These are phyloP conservation scores for Dasypogon diadema DNA, from an alignment of 2,888 invertebrate species.

Conservation along the genomic window DNA sequence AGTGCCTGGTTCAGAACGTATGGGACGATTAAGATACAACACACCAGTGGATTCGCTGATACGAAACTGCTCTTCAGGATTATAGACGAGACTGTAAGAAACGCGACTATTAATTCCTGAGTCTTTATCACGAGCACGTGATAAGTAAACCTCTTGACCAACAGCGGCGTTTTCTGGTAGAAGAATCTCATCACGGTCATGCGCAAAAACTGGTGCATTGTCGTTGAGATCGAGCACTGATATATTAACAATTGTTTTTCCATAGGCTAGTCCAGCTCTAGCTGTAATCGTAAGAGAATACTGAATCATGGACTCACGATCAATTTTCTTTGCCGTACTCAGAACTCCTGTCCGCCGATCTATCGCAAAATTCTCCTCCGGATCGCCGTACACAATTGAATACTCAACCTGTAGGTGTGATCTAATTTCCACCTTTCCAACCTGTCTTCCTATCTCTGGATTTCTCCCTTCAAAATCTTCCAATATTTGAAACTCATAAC, in stretches of 20 bases:
- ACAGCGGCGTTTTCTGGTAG: slow-evolving; percentile 92
- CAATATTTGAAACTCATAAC: slow-evolving; percentile 84
- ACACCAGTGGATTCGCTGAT: slow-evolving; percentile 90
- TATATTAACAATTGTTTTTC: slow-evolving; percentile 83
- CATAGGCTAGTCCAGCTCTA: slow-evolving; percentile 80
- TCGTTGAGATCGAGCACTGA: slow-evolving; percentile 90
- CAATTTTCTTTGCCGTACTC: slow-evolving; percentile 81
- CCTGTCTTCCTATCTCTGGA: slow-evolving; percentile 75
- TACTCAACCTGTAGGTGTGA: slow-evolving; percentile 76
- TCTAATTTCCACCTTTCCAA: slow-evolving; percentile 80
- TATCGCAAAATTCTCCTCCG: slow-evolving; percentile 81
- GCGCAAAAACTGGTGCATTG: slow-evolving; percentile 86
- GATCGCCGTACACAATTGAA: slow-evolving; percentile 85
- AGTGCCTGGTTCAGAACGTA: slow-evolving; percentile 80
- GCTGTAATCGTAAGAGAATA: slow-evolving; percentile 88
- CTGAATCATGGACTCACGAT: slow-evolving; percentile 82
- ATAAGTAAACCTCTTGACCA: slow-evolving; percentile 91
- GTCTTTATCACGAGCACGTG: slow-evolving; percentile 88
- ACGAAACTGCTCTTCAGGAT: slow-evolving; percentile 84
- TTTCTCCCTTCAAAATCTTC: slow-evolving; percentile 81
- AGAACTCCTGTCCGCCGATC: slow-evolving; percentile 84
- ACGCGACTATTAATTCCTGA: slow-evolving; percentile 89
- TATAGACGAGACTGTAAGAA: slow-evolving; percentile 83
- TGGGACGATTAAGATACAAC: slow-evolving; percentile 85
- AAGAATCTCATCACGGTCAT: slow-evolving; percentile 82